Evolutionary conservation across 2,888 invertebrate species (phyloP).

Genomic region (Tricholauxania praeusta): DNA sequence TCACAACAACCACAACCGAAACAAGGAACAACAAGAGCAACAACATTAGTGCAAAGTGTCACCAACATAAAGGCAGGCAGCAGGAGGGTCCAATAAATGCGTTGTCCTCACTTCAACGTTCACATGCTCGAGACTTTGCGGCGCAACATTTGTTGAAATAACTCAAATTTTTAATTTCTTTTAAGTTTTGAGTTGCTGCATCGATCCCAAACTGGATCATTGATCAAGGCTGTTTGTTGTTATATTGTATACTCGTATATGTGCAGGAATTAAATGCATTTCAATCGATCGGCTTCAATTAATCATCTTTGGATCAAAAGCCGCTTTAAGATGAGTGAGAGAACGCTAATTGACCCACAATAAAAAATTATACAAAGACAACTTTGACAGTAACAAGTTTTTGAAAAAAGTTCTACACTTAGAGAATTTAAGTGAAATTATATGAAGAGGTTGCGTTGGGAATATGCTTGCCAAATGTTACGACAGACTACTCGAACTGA

Average conservation of each 20-base stretch:
- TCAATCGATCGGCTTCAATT: conserved; percentile 50
- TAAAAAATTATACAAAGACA: background rate
- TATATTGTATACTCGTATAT: background rate
- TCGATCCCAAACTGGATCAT: background rate
- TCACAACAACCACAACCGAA: too few relatives aligned
- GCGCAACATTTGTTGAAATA: conserved; percentile 31
- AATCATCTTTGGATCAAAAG: conserved; percentile 40
- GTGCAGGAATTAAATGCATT: conserved; percentile 45
- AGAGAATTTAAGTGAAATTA: too few relatives aligned
- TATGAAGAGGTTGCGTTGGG: too few relatives aligned
- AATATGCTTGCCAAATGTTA: too few relatives aligned
- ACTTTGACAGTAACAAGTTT: too few relatives aligned
- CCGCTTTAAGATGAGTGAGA: conserved; percentile 24
- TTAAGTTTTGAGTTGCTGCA: too few relatives aligned
- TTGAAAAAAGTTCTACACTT: too few relatives aligned
- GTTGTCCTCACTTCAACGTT: background rate
- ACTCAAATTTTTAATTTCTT: background rate
- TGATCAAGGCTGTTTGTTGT: conserved; percentile 7
- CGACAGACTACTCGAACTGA: too few relatives aligned
- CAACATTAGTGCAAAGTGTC: conserved; percentile 7
- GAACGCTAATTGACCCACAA: conserved; percentile 35
- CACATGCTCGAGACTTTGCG: conserved; percentile 16
- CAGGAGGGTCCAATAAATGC: background rate
- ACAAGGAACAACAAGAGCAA: background rate
- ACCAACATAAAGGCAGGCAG: background rate